A percentile compares a stretch with the other conserved stretches of the same genome.
These are phyloP conservation scores for Macropodus opercularis DNA, from an alignment of 2,797 vertebrate species.

Conservation along the genomic window DNA sequence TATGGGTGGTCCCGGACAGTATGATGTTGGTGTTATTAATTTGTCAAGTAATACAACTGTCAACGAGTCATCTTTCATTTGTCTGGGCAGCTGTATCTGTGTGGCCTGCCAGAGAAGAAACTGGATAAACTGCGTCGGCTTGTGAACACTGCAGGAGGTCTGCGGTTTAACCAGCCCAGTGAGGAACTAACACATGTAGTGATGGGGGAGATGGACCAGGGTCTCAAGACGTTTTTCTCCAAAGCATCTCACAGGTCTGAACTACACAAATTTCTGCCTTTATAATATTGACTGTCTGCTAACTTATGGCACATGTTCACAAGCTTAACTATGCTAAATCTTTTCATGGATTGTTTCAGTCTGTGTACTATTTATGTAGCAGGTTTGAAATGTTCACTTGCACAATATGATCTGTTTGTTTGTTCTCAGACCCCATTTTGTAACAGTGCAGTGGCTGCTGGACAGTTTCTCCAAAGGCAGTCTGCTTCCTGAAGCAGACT, in stretches of 20 bases:
- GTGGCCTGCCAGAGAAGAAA: slow-evolving; percentile 89
- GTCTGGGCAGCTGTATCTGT: slow-evolving; percentile 88
- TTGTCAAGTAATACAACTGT: background rate
- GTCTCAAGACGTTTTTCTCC: slow-evolving; percentile 87
- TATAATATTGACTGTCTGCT: background rate
- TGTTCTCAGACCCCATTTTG: slow-evolving; percentile 86
- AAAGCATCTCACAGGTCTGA: slow-evolving; percentile 88
- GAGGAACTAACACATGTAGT: slow-evolving; percentile 95
- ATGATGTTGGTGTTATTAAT: background rate
- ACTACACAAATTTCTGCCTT: background rate
- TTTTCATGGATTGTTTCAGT: no score
- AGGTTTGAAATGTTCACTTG: background rate
- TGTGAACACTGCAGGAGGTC: slow-evolving; percentile 90
- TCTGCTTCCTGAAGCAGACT: slow-evolving; percentile 86
- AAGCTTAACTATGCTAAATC: background rate
- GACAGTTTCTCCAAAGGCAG: slow-evolving; percentile 88
- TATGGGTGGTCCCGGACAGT: background rate
- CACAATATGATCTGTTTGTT: background rate
- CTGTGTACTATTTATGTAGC: no score
- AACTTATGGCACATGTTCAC: background rate
- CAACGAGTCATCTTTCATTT: background rate
- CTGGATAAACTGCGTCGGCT: slow-evolving; percentile 91
- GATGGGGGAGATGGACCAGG: slow-evolving; percentile 87
- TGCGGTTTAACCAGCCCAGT: slow-evolving; percentile 93
- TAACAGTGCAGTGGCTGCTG: slow-evolving; percentile 92